Percentiles rank a stretch among this genome's conserved stretches.
Evolutionary conservation across 2,113 vertebrate genomes (phyloP).

Genomic region (Clupea harengus): DNA sequence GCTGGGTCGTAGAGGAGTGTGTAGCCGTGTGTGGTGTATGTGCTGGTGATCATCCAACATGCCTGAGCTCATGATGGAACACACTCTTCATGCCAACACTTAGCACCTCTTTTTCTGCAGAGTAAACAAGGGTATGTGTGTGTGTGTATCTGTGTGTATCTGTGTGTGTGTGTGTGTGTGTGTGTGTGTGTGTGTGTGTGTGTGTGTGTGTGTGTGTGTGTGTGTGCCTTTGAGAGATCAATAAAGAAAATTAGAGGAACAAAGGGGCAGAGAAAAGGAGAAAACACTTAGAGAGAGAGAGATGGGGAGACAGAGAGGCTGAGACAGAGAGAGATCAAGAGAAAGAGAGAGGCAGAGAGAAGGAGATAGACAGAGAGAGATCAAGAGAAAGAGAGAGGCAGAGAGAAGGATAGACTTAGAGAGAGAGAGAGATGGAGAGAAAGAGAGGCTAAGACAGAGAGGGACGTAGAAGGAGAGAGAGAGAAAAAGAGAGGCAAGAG

Average conservation of each 20-base stretch:
- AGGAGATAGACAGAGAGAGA: no score
- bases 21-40: not conserved
- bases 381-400: no score
- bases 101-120: not conserved
- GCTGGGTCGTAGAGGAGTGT: not conserved
- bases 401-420: no score
- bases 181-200: not conserved
- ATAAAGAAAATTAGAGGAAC: not conserved
- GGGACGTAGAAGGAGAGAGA: no score
- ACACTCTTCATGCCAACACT: not conserved
- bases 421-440: no score
- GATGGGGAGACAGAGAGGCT: no score
- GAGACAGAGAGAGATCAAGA: no score
- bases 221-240: not conserved
- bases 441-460: no score
- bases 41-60: not conserved
- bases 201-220: not conserved
- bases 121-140: not conserved
- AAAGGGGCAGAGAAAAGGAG: no score
- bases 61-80: not conserved
- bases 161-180: conserved; percentile 5
- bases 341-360: no score
- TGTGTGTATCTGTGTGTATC: conserved; percentile 1
- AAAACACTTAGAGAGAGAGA: no score
- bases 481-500: no score